Evolutionary conservation across 2,888 invertebrate genomes (phyloP).

Genomic region (Spisula solida): DNA sequence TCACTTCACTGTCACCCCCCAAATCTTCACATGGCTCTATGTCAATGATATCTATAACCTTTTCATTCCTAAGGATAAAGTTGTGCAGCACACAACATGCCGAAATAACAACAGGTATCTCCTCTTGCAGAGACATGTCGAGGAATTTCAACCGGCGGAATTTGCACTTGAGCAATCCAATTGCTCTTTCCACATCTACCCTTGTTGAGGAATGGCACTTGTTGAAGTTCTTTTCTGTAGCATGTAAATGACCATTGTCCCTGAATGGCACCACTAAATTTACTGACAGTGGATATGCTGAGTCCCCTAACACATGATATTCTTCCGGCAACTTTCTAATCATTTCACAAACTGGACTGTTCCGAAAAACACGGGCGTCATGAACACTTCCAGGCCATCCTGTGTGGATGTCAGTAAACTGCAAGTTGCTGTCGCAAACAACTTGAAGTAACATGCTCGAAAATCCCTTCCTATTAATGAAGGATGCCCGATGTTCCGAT

Average conservation of each 20-base stretch:
- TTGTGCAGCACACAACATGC: not conserved
- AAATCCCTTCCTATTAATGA: constrained; percentile 38
- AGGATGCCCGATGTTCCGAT: constrained; percentile 38
- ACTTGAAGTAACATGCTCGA: constrained; percentile 53
- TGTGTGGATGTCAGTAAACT: constrained; percentile 49
- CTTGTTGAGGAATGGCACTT: constrained; percentile 27
- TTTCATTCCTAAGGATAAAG: not conserved
- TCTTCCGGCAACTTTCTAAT: constrained; percentile 31
- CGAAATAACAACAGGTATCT: not conserved
- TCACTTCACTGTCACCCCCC: no score
- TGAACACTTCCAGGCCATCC: constrained; percentile 67
- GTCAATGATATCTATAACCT: no score
- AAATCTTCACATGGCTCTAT: no score
- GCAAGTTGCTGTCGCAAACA: constrained; percentile 53
- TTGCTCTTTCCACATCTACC: not conserved
- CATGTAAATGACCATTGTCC: constrained; percentile 52
- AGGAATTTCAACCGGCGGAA: constrained; percentile 27
- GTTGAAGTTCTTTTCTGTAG: constrained; percentile 51
- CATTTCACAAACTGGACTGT: constrained; percentile 41
- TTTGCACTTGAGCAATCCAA: not conserved
- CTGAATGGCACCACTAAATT: constrained; percentile 57
- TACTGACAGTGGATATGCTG: constrained; percentile 53
- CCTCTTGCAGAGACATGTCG: not conserved
- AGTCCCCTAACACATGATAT: constrained; percentile 62
- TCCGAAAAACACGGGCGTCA: constrained; percentile 60